phyloP scores from a whole-genome alignment of 1,140 invertebrate genomes.

The Cryptotermes secundus region DNA sequence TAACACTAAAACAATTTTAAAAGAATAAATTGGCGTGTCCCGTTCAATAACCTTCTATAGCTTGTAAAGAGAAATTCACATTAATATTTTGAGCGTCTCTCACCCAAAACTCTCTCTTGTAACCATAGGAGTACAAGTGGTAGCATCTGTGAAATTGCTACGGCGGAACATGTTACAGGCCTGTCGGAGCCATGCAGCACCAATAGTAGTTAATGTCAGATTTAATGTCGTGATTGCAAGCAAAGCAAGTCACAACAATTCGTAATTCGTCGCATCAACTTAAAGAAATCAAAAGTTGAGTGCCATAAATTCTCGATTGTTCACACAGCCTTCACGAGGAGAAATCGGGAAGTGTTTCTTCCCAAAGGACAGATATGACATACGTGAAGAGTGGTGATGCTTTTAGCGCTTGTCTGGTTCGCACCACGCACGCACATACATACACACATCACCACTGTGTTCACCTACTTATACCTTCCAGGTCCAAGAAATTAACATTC shows the following conservation, averaged over 20 bases:
- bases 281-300: not conserved
- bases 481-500: no score
- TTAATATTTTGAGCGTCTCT: not conserved
- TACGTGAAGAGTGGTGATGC: no score
- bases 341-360: slow-evolving; percentile 7
- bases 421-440: no score
- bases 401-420: no score
- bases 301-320: slow-evolving; percentile 5
- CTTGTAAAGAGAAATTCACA: not conserved
- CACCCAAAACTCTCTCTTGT: not conserved
- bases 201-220: not conserved
- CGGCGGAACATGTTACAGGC: not conserved
- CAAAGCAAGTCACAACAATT: not conserved
- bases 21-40: not conserved
- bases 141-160: not conserved
- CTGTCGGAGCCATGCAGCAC: not conserved
- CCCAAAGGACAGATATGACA: not conserved
- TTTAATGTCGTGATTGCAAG: not conserved
- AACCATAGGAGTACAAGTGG: not conserved
- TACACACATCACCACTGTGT: no score
- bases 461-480: no score
- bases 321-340: not conserved
- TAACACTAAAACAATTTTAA: not conserved
- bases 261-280: slow-evolving; percentile 10
- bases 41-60: not conserved